Evolutionary conservation across 2,797 vertebrate genomes (phyloP).

Genomic region (Lycodopsis pacificus): DNA sequence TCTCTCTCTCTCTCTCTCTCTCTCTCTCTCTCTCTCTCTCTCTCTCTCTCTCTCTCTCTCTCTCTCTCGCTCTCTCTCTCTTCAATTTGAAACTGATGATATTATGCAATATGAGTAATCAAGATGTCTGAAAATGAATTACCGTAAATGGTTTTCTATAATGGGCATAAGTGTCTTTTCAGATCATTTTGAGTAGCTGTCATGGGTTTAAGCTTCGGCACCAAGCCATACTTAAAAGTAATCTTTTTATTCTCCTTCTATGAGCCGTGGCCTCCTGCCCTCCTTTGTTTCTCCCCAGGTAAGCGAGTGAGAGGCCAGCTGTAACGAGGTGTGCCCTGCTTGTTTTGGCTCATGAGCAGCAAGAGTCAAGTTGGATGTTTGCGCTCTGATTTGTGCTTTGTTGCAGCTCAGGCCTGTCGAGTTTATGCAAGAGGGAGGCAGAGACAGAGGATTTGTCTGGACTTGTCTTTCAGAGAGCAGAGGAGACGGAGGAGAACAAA

Average conservation of each 20-base stretch:
- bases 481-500: constrained; percentile 1
- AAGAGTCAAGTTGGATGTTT: constrained; percentile 50
- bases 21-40: neutral
- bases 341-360: constrained; percentile 49
- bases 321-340: constrained; percentile 49
- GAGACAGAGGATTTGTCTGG: constrained; percentile 54
- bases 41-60: neutral
- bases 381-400: constrained; percentile 25
- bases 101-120: neutral
- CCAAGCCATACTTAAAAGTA: constrained; percentile 4
- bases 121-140: neutral
- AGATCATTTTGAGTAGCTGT: constrained; percentile 13
- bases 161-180: neutral
- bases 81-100: neutral
- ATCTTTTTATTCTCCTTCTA: constrained; percentile 30
- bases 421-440: constrained; percentile 13
- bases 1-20: neutral
- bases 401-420: constrained; percentile 25
- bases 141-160: neutral
- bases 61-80: neutral
- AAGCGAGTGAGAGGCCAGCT: constrained; percentile 43
- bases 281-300: constrained; percentile 45
- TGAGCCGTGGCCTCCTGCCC: constrained; percentile 25
- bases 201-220: neutral
- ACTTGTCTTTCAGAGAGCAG: constrained; percentile 44